These are phyloP conservation scores for Sesia apiformis DNA, from an alignment of 2,888 invertebrate species.

Conservation along the genomic window DNA sequence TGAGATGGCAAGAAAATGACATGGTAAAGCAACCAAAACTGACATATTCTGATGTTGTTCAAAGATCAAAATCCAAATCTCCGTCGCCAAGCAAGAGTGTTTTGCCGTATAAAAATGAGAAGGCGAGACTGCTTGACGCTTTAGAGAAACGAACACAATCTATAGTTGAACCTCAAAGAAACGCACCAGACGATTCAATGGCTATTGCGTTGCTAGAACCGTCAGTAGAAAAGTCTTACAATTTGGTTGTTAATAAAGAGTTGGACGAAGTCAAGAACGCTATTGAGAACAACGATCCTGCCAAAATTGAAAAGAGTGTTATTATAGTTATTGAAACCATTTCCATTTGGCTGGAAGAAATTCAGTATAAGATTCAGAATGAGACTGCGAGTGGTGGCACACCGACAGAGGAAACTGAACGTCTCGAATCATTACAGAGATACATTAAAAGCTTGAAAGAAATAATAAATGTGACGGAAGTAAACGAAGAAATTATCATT, in stretches of 20 bases:
- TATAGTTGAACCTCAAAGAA: constrained; percentile 32
- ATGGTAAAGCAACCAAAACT: constrained; percentile 29
- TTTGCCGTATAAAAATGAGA: constrained; percentile 38
- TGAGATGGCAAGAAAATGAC: constrained; percentile 20
- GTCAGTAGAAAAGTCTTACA: constrained; percentile 56
- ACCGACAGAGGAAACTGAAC: constrained; percentile 30
- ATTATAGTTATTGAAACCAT: constrained; percentile 86
- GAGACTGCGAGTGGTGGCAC: constrained; percentile 35
- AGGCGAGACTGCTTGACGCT: constrained; percentile 43
- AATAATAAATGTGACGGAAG: constrained; percentile 78
- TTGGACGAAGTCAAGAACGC: constrained; percentile 74
- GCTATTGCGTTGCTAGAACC: constrained; percentile 51
- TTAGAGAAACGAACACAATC: constrained; percentile 56
- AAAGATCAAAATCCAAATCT: constrained; percentile 65
- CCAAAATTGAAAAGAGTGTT: constrained; percentile 79
- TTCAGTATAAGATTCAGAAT: constrained; percentile 83
- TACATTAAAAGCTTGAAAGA: constrained; percentile 76
- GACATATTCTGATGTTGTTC: constrained; percentile 65
- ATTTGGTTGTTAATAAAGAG: constrained; percentile 75
- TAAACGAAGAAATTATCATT: constrained; percentile 78
- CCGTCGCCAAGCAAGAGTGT: constrained; percentile 56
- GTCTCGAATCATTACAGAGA: constrained; percentile 59
- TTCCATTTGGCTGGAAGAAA: constrained; percentile 88
- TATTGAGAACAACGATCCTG: constrained; percentile 71
- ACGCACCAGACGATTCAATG: constrained; percentile 36